Evolutionary conservation across 1,140 invertebrate species (phyloP).

Genomic region (Drosophila guanche): DNA sequence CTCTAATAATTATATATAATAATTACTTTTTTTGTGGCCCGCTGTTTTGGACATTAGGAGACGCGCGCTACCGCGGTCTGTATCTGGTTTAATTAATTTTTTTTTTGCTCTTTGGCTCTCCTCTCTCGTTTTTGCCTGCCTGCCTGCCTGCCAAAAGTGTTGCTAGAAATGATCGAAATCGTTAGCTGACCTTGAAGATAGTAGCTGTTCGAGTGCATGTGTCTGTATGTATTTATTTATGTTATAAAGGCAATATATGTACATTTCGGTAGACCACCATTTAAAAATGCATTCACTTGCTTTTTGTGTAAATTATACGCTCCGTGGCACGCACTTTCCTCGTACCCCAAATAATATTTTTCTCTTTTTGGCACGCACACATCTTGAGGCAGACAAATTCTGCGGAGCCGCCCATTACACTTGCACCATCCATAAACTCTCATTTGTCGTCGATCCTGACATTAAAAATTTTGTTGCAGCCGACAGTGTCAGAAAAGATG

Average conservation of each 20-base stretch:
- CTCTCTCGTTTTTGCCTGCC: conserved; percentile 13
- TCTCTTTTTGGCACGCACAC: conserved; percentile 54
- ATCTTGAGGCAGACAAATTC: conserved; percentile 16
- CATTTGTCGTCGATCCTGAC: conserved; percentile 71
- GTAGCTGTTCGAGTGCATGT: neutral
- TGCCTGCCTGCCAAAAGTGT: conserved; percentile 43
- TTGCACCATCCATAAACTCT: conserved; percentile 27
- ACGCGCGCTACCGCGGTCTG: conserved; percentile 15
- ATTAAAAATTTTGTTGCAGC: conserved; percentile 61
- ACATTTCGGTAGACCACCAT: conserved; percentile 17
- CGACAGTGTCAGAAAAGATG: conserved; percentile 52
- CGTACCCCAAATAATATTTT: conserved; percentile 41
- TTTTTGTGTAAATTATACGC: conserved; percentile 34
- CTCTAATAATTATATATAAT: conserved; percentile 81
- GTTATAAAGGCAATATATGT: conserved; percentile 10
- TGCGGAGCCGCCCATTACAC: conserved; percentile 25
- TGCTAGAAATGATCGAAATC: conserved; percentile 58
- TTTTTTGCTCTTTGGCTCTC: conserved; percentile 25
- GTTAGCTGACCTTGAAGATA: conserved; percentile 63
- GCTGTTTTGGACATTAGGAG: conserved; percentile 68
- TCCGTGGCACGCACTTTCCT: conserved; percentile 50
- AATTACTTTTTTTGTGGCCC: conserved; percentile 67
- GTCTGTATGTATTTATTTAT: neutral
- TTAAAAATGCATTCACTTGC: conserved; percentile 36
- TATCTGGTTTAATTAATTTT: conserved; percentile 70